Evolutionary conservation across 2,888 invertebrate genomes (phyloP).

Genomic region (Linyphia triangularis): DNA sequence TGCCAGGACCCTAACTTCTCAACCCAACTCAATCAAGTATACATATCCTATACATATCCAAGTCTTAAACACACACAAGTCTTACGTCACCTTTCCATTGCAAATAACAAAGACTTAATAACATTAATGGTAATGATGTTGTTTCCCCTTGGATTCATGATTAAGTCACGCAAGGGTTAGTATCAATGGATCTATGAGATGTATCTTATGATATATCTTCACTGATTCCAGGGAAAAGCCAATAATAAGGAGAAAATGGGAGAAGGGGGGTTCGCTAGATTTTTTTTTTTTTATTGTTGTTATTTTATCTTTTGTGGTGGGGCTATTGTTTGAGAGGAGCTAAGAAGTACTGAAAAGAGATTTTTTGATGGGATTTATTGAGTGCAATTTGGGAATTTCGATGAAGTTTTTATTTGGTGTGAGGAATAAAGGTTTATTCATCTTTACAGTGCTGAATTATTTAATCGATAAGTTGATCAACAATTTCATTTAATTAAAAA

Average conservation of each 20-base stretch:
- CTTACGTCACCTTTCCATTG: neutral
- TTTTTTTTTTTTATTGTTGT: neutral
- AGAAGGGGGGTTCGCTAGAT: neutral
- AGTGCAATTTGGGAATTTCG: slow-evolving; percentile 9
- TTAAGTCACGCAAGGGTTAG: slow-evolving; percentile 67
- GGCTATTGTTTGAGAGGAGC: neutral
- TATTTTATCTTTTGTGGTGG: neutral
- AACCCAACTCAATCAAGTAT: slow-evolving; percentile 48
- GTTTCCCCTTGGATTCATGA: slow-evolving; percentile 29
- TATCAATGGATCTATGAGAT: slow-evolving; percentile 15
- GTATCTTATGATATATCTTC: neutral
- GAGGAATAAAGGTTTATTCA: too few relatives aligned
- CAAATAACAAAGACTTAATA: slow-evolving; percentile 64
- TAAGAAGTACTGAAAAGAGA: neutral
- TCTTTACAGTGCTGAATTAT: too few relatives aligned
- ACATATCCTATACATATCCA: slow-evolving; percentile 42
- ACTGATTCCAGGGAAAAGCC: slow-evolving; percentile 5
- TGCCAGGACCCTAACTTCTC: slow-evolving; percentile 55
- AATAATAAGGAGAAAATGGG: slow-evolving; percentile 16
- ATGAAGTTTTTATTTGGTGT: too few relatives aligned
- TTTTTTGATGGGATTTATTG: slow-evolving; percentile 8
- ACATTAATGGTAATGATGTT: slow-evolving; percentile 69
- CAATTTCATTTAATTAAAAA: too few relatives aligned
- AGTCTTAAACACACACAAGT: neutral
- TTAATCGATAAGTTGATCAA: too few relatives aligned